Evolutionary conservation across 2,888 invertebrate species (phyloP), one percentile per base, ranked within the genome.

Genomic region (Esperia sulphurella): DNA sequence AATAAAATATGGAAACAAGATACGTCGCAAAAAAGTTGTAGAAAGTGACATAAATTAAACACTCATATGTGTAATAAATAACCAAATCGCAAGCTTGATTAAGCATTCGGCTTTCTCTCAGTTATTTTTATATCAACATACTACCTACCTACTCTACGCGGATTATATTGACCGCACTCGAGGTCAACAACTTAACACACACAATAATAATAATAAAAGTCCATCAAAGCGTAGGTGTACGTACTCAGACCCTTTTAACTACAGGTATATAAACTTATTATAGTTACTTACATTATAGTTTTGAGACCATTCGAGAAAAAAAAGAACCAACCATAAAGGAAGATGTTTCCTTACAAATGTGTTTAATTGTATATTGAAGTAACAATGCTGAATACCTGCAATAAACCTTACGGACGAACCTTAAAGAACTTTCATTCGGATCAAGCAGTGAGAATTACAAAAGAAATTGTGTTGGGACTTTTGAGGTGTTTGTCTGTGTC

Each of bases 91-190:
- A 7, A 28, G 44, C n/a, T 37, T 38, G 37, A 53, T 53, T 48
- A 47, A 46, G 35, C 10, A 46, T 51, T 52, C 53, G 55, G 68
- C 71, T 69, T 72, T 71, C 69, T 63, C 65, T 69, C 47, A 53
- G 58, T 59, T 58, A 66, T 65, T 66, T 63, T 63, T 60, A 60
- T 60, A 55, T 54, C 37, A 41, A 50, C 45, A n/a, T n/a, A 49
- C 41, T 21, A 43, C 41, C 41, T 45, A 44, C 40, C 56, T 49
- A 52, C 58, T 53, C 52, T 53, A 54, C 5, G 21, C 6, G 29
- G 9, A 9, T 31, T 9, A 42, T 55, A 58, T 52, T 55, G 56
- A 58, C 55, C 53, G 51, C 51, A 41, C 50, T 45, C 46, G 59
- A 64, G 68, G 64, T 69, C 69, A 68, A 65, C 56, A 64, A 30